These are phyloP conservation scores for Mycetomoellerius zeteki DNA, from an alignment of 1,140 invertebrate genomes.

Conservation along the genomic window DNA sequence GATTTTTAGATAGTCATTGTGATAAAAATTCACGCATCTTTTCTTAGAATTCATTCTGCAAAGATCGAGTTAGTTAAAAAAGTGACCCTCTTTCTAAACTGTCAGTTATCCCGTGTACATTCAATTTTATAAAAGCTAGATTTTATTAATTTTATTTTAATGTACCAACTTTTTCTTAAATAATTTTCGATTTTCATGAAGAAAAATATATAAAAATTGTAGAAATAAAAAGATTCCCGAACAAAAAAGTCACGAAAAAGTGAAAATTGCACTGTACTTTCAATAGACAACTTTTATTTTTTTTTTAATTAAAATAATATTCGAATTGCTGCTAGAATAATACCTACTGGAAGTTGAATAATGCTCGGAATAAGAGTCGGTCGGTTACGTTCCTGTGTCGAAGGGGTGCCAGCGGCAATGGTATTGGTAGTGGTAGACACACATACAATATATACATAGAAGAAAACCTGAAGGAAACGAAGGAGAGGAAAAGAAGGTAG, in stretches of 20 bases:
- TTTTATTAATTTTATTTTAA: too few species aligned
- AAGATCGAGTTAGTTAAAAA: not conserved
- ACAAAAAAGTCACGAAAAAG: too few species aligned
- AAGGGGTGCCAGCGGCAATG: constrained; percentile 32
- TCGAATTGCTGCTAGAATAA: constrained; percentile 6
- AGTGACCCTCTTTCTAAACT: not conserved
- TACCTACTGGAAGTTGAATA: not conserved
- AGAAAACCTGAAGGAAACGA: constrained; percentile 51
- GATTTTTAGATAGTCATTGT: not conserved
- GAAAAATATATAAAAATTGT: too few species aligned
- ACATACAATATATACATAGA: not conserved
- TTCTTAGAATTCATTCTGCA: not conserved
- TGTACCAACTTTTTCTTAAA: too few species aligned
- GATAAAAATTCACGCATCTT: not conserved
- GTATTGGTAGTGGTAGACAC: constrained; percentile 1
- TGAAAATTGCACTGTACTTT: not conserved
- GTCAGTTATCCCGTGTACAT: not conserved
- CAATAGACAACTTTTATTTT: not conserved
- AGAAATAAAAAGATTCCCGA: too few species aligned
- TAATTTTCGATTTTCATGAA: too few species aligned
- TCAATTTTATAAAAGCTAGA: not conserved
- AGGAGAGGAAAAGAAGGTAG: constrained; percentile 57
- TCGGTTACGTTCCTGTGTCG: constrained; percentile 66
- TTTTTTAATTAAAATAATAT: not conserved
- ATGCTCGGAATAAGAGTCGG: constrained; percentile 19